Conservation (phyloP, 2,888 invertebrate species). For the Neoitamus cyanurus region DNA sequence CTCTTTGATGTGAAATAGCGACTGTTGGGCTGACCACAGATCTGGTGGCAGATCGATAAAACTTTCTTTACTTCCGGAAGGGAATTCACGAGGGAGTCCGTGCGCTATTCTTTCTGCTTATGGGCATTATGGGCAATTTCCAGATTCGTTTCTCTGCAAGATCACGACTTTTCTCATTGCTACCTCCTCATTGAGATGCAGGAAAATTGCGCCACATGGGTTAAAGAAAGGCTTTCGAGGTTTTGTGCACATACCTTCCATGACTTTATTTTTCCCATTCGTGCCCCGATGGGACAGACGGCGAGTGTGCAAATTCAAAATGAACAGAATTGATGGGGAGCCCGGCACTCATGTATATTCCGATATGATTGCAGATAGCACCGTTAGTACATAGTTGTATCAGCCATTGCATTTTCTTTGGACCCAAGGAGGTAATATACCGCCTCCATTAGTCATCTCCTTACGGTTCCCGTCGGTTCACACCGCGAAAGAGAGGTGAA, state of each 20-base stretch:
- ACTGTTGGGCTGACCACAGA: slow-evolving; percentile 6
- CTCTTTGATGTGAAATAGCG: not conserved
- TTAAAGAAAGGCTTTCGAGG: not conserved
- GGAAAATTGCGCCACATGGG: not conserved
- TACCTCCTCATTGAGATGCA: not conserved
- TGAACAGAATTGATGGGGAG: not conserved
- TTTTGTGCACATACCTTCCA: not conserved
- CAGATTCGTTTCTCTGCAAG: slow-evolving; percentile 2
- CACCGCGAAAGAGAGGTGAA: slow-evolving; percentile 10
- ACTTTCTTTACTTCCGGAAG: slow-evolving; percentile 29
- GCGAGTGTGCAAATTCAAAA: not conserved
- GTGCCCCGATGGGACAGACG: not conserved
- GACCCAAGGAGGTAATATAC: not conserved
- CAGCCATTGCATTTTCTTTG: not conserved
- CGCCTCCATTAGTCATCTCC: not conserved
- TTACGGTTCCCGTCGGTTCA: not conserved
- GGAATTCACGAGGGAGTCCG: not conserved
- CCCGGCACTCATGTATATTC: not conserved
- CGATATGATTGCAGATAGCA: not conserved
- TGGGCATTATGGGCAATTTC: slow-evolving; percentile 12
- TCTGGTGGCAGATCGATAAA: slow-evolving; percentile 11
- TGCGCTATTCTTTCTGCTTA: not conserved
- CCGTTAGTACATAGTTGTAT: not conserved
- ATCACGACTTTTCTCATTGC: slow-evolving; percentile 24
- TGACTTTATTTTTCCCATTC: slow-evolving; percentile 1